These are phyloP conservation scores for Cynoglossus semilaevis DNA, from an alignment of 2,113 vertebrate species.

Conservation along the genomic window DNA sequence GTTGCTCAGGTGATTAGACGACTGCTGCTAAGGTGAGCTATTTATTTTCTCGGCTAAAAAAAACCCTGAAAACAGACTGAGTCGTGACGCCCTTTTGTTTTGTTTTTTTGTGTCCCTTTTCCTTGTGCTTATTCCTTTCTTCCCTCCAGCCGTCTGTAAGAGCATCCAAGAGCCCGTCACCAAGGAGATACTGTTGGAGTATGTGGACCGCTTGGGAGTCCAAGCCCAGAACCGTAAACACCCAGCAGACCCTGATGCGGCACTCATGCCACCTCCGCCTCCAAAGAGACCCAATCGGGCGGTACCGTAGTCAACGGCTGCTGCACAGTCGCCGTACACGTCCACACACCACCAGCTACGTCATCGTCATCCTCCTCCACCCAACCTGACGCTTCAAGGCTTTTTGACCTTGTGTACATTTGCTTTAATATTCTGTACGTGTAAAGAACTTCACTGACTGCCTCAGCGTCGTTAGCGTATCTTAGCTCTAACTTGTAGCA, in stretches of 20 bases:
- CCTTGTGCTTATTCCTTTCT: too few species aligned
- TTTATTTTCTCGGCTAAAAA: too few species aligned
- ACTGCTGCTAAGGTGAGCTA: too few species aligned
- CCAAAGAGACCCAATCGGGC: conserved; percentile 85
- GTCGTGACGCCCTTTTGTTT: conserved; percentile 6
- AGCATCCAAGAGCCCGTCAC: conserved; percentile 95
- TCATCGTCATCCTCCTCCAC: not conserved
- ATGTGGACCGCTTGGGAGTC: conserved; percentile 83
- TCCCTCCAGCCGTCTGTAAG: conserved; percentile 88
- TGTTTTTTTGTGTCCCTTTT: conserved; percentile 18
- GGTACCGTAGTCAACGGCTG: conserved; percentile 69
- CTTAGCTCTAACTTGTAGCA: conserved; percentile 54
- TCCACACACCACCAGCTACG: conserved; percentile 38
- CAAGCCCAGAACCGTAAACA: conserved; percentile 83
- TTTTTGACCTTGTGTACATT: conserved; percentile 30
- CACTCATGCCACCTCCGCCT: conserved; percentile 95
- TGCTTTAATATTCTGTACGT: conserved; percentile 42
- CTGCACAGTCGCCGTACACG: conserved; percentile 54
- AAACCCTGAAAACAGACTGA: conserved; percentile 35
- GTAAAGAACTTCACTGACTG: conserved; percentile 32
- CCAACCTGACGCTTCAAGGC: conserved; percentile 46
- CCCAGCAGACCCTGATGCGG: conserved; percentile 85
- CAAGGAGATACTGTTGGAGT: conserved; percentile 93
- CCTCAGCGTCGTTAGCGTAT: conserved; percentile 39
- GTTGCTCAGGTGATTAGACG: too few species aligned